These are phyloP conservation scores for Sminthurinus aureus DNA, from an alignment of 2,888 invertebrate species.

Conservation along the genomic window DNA sequence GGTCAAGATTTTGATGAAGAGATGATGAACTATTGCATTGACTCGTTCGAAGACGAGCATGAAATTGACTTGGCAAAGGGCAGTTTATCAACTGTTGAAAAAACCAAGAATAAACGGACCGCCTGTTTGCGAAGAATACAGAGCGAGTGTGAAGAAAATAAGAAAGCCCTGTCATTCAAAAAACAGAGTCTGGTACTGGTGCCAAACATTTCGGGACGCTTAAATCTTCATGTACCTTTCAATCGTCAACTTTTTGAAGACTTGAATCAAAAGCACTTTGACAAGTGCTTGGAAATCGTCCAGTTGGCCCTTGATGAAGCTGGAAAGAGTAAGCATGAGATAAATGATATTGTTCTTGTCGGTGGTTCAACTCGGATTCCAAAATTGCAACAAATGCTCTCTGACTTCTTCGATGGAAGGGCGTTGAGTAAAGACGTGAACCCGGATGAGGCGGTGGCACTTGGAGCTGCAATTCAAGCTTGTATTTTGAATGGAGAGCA, in stretches of 20 bases:
- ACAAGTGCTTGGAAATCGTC: neutral
- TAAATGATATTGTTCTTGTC: neutral
- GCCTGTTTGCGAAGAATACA: neutral
- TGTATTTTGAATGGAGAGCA: neutral
- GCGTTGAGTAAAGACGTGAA: neutral
- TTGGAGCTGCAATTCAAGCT: slow-evolving; percentile 4
- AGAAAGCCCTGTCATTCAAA: neutral
- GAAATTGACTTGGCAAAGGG: neutral
- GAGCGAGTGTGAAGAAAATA: neutral
- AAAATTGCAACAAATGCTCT: neutral
- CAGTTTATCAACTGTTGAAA: neutral
- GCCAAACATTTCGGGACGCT: neutral
- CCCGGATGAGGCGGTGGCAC: neutral
- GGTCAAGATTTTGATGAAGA: slow-evolving; percentile 73
- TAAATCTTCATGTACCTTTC: neutral
- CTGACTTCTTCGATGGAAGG: neutral
- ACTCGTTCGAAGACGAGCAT: slow-evolving; percentile 71
- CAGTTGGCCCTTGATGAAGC: neutral
- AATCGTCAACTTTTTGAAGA: neutral
- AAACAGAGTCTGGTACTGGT: neutral
- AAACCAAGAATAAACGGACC: neutral
- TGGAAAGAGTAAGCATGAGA: neutral
- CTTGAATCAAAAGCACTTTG: neutral
- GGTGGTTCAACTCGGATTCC: neutral
- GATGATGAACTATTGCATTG: slow-evolving; percentile 78